Evolutionary conservation across 2,888 invertebrate species (phyloP), one percentile per base, ranked within the genome.

Genomic region (Tipula helvola): DNA sequence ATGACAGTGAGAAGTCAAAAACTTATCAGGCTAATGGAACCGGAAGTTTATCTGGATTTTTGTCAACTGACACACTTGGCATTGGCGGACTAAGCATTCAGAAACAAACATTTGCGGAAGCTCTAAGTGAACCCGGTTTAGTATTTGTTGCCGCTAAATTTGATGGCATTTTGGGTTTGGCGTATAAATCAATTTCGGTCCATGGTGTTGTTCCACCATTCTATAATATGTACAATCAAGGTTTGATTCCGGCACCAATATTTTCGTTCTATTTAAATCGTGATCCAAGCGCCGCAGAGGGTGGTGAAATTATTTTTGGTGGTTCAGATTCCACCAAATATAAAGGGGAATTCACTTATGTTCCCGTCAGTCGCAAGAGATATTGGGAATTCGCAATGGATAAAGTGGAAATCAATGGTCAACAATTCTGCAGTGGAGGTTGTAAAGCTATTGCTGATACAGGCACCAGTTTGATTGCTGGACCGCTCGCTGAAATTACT

Each of bases 351-450:
- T 96, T 99, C 91, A 97, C 97, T 2, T 98, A 98, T 91, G 93
- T 97, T 88, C 95, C 96, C 3, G 96, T 99, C 0, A 94, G 95
- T 88, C 94, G 94, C 88, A 94, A 97, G 92, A 96, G 96, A 87
- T 99, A 99, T 92, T 99, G 99, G 99, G 98, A 99, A 93, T 97
- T 99, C 92, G 93, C 93, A 90, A 96, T 99, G 97, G 97, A 98
- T 90, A 92, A 92, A 10, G 92, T 96, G 5, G 88, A 90, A 85
- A 90, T 96, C 87, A 93, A 92, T 28, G 92, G 93, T 2, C 89
- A 92, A 41, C 89, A 90, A 83, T 95, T 96, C 91, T 98, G 98
- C 90, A 89, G 92, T 5, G 92, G 94, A 89, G 98, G 98, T 3
- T 99, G 99, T 91, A 94, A 97, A 92, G 98, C 98, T 8, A 98